Percentiles rank a stretch among this genome's conserved stretches.
Conservation (phyloP, 2,113 vertebrate genomes). For the Emydura subglobosa region DNA sequence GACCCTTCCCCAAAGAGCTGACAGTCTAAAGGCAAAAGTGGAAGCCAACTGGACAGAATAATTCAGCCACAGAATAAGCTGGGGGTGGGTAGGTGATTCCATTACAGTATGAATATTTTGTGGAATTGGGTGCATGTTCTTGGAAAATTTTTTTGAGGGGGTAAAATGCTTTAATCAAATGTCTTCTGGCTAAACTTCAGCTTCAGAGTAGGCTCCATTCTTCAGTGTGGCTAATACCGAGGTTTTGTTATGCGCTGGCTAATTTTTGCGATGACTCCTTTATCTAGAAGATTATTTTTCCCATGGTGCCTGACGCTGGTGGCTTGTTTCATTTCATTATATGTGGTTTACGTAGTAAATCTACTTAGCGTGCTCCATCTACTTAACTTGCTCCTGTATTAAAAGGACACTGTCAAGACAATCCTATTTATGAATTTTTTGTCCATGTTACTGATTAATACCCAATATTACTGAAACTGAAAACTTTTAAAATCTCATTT, state of each 20-base stretch:
- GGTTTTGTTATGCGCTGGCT: background rate
- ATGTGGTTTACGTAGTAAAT: background rate
- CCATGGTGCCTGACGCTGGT: background rate
- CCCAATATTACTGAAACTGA: background rate
- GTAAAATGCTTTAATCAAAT: background rate
- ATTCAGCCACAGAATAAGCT: background rate
- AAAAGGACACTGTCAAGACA: background rate
- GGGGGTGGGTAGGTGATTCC: background rate
- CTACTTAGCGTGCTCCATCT: background rate
- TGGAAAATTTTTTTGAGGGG: background rate
- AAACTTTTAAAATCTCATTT: background rate
- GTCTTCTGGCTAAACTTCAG: fast-evolving
- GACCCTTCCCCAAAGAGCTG: background rate
- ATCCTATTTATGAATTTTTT: background rate
- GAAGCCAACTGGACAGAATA: background rate
- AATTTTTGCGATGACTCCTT: background rate
- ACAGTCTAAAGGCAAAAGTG: background rate
- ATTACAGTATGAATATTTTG: fast-evolving
- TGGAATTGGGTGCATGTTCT: fast-evolving
- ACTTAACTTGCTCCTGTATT: background rate
- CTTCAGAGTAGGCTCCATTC: background rate
- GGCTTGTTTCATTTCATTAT: background rate
- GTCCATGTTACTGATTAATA: background rate
- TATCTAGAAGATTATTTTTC: background rate
- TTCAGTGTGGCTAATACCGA: background rate